Evolutionary conservation across 2,888 invertebrate species (phyloP), one percentile per base, ranked within the genome.

Genomic region (Ormyrus thymus): DNA sequence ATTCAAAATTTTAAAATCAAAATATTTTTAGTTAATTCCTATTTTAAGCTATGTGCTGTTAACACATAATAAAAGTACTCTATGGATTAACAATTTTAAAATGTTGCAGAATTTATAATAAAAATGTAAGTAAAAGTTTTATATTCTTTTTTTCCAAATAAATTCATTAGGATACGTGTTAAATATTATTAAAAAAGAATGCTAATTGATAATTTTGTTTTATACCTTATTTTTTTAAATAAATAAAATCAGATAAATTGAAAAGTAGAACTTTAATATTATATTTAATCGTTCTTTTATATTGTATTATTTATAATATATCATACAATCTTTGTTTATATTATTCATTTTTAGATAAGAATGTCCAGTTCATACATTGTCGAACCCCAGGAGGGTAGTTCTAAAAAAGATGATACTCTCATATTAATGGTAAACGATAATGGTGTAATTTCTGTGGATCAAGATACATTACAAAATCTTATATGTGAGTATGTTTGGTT

Each of bases 371-470:
- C 90, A 29, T 87, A 86, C 68, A 84, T 90, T 76, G 83, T 89
- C 1, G 89, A 89, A 79, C 86, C 88, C 56, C 86, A 86, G 77
- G 86, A 86, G 70, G 87, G 85, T 68, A 83, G 78, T 71, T 82
- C 84, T 7, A 86, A 87, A 69, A 89, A 89, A 87, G 94, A 94
- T 90, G 94, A 94, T 88, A 93, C 95, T 87, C 93, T 97, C 88
- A 94, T 96, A 86, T 94, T 97, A 89, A 94, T 97, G 89, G 95
- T 96, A 89, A 95, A 95, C 89, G 95, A 96, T 91, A 96, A 96
- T 93, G 96, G 96, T 85, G 94, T 94, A 81, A 92, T 97, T 82
- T 94, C 95, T 80, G 94, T 95, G 59, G 96, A 97, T 90, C 94
- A 95, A 87, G 94, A 95, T 85, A 94, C 95, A 84, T 92, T 97